Evolutionary conservation across 1,140 invertebrate species (phyloP).

Genomic region (Helicorthomorpha holstii): DNA sequence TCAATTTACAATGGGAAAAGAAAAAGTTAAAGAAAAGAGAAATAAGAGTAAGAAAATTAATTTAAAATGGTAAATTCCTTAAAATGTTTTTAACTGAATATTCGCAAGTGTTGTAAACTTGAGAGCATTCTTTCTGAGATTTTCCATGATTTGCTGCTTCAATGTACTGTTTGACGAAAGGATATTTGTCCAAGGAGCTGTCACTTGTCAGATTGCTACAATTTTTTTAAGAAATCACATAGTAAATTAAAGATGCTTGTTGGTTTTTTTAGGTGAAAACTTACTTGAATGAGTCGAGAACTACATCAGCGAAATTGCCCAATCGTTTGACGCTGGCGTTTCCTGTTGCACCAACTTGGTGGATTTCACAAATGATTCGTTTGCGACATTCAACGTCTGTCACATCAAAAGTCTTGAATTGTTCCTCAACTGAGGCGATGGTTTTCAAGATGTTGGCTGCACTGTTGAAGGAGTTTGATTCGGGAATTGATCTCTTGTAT

Average conservation of each 20-base stretch:
- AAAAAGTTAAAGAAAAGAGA: no score
- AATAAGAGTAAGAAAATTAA: no score
- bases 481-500: not conserved
- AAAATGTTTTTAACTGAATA: constrained; percentile 1
- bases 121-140: not conserved
- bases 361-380: constrained; percentile 2
- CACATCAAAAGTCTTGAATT: not conserved
- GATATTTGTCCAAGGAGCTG: not conserved
- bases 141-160: constrained; percentile 2
- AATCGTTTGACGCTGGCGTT: not conserved
- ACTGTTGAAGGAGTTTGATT: not conserved
- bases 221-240: no score
- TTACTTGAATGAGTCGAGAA: not conserved
- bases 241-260: no score
- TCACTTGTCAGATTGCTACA: not conserved
- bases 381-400: constrained; percentile 1
- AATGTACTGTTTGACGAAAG: not conserved
- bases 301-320: not conserved
- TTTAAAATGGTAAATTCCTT: not conserved
- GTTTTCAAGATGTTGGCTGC: not conserved
- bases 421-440: not conserved
- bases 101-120: constrained; percentile 2
- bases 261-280: not conserved
- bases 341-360: not conserved
- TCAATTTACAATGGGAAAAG: no score